Evolutionary conservation across 2,797 vertebrate species (phyloP).

Genomic region (Mallotus villosus): DNA sequence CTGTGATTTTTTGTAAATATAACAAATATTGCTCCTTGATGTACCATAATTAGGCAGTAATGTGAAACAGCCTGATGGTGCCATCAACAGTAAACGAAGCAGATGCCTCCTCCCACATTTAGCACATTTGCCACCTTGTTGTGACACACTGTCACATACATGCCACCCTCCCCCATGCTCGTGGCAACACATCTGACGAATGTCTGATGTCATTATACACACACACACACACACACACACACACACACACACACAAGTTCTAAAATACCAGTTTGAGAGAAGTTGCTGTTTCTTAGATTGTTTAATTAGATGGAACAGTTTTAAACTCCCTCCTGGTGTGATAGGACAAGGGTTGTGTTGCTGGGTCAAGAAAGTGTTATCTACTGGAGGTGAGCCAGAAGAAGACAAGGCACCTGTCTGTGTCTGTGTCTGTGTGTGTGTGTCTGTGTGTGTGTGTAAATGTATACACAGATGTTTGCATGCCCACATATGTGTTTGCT

Average conservation of each 20-base stretch:
- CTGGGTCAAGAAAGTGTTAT: not conserved
- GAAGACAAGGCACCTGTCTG: not conserved
- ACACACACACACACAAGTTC: not conserved
- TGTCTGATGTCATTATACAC: constrained; percentile 26
- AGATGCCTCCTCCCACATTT: constrained; percentile 44
- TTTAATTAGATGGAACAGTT: too few relatives aligned
- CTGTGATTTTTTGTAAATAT: not conserved
- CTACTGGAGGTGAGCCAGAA: not conserved
- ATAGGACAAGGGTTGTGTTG: not conserved
- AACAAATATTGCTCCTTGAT: constrained; percentile 14
- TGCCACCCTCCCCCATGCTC: constrained; percentile 33
- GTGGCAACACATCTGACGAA: constrained; percentile 30
- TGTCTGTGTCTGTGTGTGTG: constrained; percentile 1
- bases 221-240: constrained; percentile 17
- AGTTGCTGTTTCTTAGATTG: too few relatives aligned
- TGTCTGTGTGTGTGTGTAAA: constrained; percentile 2
- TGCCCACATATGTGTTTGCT: not conserved
- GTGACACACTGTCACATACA: constrained; percentile 36
- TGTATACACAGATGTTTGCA: not conserved
- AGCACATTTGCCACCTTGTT: constrained; percentile 40
- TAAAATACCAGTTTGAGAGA: too few relatives aligned
- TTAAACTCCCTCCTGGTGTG: not conserved
- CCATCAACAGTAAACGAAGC: constrained; percentile 33
- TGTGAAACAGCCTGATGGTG: constrained; percentile 38
- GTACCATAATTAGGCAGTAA: constrained; percentile 25